Conservation (phyloP, 2,797 vertebrate species). For the Anomalospiza imberbis region DNA sequence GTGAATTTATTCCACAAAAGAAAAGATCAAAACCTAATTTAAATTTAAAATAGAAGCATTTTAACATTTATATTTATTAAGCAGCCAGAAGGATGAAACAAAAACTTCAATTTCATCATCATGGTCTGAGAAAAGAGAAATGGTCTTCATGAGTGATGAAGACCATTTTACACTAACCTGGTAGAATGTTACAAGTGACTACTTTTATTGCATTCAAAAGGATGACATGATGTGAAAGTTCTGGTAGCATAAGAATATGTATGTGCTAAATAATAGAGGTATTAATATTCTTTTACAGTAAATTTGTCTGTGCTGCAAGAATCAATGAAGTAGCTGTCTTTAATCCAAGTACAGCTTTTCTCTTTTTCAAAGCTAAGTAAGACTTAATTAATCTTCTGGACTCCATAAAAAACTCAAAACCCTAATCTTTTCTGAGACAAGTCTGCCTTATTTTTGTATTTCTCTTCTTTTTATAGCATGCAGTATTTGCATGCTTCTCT, state of each 20-base stretch:
- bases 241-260: neutral
- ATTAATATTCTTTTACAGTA: neutral
- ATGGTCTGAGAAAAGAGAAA: neutral
- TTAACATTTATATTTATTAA: neutral
- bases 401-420: neutral
- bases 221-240: neutral
- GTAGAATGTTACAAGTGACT: neutral
- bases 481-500: neutral
- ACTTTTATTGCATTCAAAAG: neutral
- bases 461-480: neutral
- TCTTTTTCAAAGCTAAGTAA: neutral
- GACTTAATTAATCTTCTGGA: neutral
- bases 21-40: neutral
- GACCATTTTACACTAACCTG: neutral
- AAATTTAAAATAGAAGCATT: neutral
- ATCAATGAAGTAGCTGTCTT: neutral
- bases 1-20: neutral
- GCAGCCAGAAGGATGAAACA: neutral
- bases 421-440: neutral
- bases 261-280: neutral
- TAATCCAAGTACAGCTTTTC: neutral
- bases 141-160: neutral
- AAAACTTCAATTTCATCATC: neutral
- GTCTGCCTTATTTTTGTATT: neutral
- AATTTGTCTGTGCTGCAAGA: neutral